Evolutionary conservation across 2,113 vertebrate species (phyloP).

Genomic region (Chascanopsetta lugubris): DNA sequence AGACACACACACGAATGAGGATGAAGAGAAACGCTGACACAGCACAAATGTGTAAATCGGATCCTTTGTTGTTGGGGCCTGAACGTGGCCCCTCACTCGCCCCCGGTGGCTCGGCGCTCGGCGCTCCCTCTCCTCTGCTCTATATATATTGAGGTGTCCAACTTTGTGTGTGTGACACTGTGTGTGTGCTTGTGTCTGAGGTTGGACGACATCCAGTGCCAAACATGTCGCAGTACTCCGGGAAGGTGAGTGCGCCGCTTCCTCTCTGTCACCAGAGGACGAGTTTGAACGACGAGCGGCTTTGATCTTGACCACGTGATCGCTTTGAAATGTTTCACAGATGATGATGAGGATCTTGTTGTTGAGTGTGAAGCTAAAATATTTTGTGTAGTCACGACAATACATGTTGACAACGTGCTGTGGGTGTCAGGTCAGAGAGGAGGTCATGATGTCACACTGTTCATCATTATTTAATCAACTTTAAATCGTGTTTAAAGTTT

Average conservation of each 20-base stretch:
- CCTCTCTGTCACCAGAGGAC: no score
- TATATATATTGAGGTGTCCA: slow-evolving; percentile 86
- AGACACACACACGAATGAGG: slow-evolving; percentile 72
- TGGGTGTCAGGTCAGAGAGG: no score
- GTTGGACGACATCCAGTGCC: slow-evolving; percentile 77
- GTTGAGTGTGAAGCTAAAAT: no score
- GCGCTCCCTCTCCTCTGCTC: slow-evolving; percentile 15
- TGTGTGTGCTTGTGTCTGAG: slow-evolving; percentile 72
- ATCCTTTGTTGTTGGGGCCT: slow-evolving; percentile 68
- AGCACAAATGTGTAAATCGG: slow-evolving; percentile 79
- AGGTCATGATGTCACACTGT: no score
- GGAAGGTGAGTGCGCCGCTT: slow-evolving; percentile 85
- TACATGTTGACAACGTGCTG: no score
- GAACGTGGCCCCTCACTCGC: slow-evolving; percentile 22
- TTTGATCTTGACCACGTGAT: no score
- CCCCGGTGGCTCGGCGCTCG: background rate
- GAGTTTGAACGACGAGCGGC: no score
- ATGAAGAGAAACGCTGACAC: slow-evolving; percentile 72
- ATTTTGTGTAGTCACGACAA: no score
- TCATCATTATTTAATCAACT: no score
- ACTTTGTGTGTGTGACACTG: slow-evolving; percentile 66
- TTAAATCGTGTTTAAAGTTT: no score
- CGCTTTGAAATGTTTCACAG: no score
- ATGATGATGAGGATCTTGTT: no score
- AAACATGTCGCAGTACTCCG: slow-evolving; percentile 89